phyloP scores from a whole-genome alignment of 2,797 vertebrate species.

The Graptemys geographica region DNA sequence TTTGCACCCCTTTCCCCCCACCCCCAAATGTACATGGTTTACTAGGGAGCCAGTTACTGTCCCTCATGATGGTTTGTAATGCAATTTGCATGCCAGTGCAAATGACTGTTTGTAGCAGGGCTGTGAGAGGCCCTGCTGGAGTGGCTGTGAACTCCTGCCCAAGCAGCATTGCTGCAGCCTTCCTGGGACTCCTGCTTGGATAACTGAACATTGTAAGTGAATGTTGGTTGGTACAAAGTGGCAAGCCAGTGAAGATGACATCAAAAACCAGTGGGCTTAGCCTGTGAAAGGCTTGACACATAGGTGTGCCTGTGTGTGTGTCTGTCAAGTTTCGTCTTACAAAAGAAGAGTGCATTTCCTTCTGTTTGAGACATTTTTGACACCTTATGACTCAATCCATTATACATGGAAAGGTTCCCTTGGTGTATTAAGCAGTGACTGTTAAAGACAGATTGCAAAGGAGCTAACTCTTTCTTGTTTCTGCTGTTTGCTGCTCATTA shows the following conservation, averaged over 20 bases:
- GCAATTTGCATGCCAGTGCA: not conserved
- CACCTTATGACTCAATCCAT: not conserved
- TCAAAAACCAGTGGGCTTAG: too few relatives aligned
- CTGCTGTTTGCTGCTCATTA: not conserved
- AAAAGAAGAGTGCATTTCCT: accelerated
- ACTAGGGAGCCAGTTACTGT: not conserved
- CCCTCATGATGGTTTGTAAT: accelerated
- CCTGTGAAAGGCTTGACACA: too few relatives aligned
- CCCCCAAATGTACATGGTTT: accelerated
- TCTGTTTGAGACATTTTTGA: accelerated
- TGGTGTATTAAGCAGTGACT: not conserved
- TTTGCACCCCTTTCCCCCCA: not conserved
- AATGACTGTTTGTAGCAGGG: too few relatives aligned
- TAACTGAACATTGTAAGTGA: too few relatives aligned
- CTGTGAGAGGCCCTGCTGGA: too few relatives aligned
- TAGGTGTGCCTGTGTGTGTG: too few relatives aligned
- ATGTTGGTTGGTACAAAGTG: too few relatives aligned
- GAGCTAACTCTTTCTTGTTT: not conserved
- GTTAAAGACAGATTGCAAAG: not conserved
- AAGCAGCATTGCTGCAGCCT: too few relatives aligned
- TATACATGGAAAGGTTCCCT: not conserved
- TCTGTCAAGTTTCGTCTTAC: too few relatives aligned
- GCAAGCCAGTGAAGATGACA: too few relatives aligned
- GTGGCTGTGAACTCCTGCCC: too few relatives aligned
- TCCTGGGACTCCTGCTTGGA: too few relatives aligned